Conservation (phyloP, 2,888 invertebrate genomes). For the Noctua janthina region DNA sequence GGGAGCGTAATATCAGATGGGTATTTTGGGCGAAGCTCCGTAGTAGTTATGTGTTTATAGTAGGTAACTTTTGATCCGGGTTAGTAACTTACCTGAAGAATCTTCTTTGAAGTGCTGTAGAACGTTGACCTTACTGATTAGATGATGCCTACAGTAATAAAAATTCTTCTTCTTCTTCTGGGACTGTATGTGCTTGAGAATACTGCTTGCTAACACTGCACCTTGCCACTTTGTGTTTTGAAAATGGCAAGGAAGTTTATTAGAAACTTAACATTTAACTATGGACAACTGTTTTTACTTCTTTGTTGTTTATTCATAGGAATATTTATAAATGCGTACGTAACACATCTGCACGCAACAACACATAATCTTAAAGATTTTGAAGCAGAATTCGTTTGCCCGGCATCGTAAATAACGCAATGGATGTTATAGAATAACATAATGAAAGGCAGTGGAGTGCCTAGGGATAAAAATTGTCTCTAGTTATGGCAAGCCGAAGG, state of each 20-base stretch:
- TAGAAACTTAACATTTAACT: not conserved
- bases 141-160: not conserved
- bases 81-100: not conserved
- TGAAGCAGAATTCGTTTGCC: not conserved
- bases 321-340: not conserved
- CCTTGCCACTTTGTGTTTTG: not conserved
- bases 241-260: not conserved
- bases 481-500: not conserved
- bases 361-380: not conserved
- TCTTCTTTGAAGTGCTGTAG: not conserved
- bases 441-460: not conserved
- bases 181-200: no score
- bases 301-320: not conserved
- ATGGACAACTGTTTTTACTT: not conserved
- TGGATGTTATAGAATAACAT: not conserved
- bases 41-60: not conserved
- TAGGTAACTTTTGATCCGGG: not conserved
- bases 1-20: slow-evolving; percentile 21
- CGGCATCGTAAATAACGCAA: not conserved
- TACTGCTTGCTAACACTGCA: not conserved
- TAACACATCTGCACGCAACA: not conserved
- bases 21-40: slow-evolving; percentile 33
- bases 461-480: not conserved
- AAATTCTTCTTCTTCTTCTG: no score
- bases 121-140: not conserved